Base-by-base conservation (phyloP, 2,113 vertebrate species). In the Callospermophilus lateralis region DNA sequence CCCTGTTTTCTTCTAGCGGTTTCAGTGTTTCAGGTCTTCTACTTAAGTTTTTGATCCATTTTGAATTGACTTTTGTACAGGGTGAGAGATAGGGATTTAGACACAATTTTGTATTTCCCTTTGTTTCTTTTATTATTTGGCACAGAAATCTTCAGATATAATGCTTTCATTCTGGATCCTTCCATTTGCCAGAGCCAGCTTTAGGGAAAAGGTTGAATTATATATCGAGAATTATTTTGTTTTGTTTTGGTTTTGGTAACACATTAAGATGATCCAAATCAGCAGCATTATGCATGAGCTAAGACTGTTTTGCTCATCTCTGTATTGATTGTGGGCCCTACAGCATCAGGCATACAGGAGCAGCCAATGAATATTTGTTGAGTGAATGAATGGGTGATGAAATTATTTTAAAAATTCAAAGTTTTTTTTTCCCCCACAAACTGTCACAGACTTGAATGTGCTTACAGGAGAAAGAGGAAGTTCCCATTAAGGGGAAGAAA, bases 161-260 rank as follows among this genome's bases (percentile, higher is more conserved):
- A 63, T 53, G 19, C 12, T 90, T 95, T 76, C 80, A 76, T 86
- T 83, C 45, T 83, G 86, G 12, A 22, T 90, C 13, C 30, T 93
- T 93, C 45, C 13, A 22, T 76, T 70, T 87, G 4, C 45, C 53
- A 84, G 77, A 79, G 51, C 6, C 28, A 39, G 74, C 34, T 89
- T 94, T n/a, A 48, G 81, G 45, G 28, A 17, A 55, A 55, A 88
- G 48, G 39, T 74, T 84, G n/a, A 88, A 53, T 89, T 91, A 79
- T 34, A n/a, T 68, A 55, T 8, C 61, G 15, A 72, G 34, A 45
- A 88, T 53, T 32, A 4, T 32, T 42, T 45, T 37, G 19, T 89
- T 68, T 81, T 9, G 34, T 73, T 78, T 34, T 12, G 13, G 67
- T 58, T 53, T 53, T 53, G 51, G 51, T 34, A 67, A 68, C 17